Evolutionary conservation across 1,140 invertebrate genomes (phyloP), one percentile per base, ranked within the genome.

Genomic region (Anastrepha ludens): DNA sequence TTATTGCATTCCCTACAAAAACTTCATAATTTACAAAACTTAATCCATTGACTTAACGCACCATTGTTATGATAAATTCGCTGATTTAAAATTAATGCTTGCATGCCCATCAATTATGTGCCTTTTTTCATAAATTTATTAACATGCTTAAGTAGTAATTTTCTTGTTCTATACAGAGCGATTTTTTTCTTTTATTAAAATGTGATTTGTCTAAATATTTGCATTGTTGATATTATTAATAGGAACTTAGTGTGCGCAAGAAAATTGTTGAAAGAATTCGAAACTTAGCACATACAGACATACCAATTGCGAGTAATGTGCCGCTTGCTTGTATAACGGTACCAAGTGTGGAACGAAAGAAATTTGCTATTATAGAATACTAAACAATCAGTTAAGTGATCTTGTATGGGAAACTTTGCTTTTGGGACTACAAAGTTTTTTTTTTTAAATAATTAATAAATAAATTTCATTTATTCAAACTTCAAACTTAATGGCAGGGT

Each of bases 61-160:
- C 41, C 44, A 55, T 55, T 81, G 17, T 29, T 55, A 20, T 29
- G 74, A 81, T 81, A 81, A 81, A 81, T 81, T 55, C 47, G 74
- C 47, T 81, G 74, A 58, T 81, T 55, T 81, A n/a, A 81, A 81
- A 29, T 81, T 58, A 81, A 81, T 55, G 55, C 74, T 50, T 41
- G 8, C 17, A 20, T 29, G 47, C 47, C 50, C 44, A 81, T 81
- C 74, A 81, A 81, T 81, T 81, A 81, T 55, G 6, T 20, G 47
- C 15, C 4, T 62, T 67, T 39, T 67, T 15, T 8, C 5, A 39
- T 39, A 17, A 62, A 29, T 29, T 29, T 29, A 29, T 29, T 74
- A 55, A 55, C 8, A 55, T 55, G 9, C 65, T 70, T 70, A 70
- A 41, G 29, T 70, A 70, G 3, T 41, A 44, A 11, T 55, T n/a